These are phyloP conservation scores for Amiota communis DNA, from an alignment of 2,888 invertebrate genomes.

Conservation along the genomic window DNA sequence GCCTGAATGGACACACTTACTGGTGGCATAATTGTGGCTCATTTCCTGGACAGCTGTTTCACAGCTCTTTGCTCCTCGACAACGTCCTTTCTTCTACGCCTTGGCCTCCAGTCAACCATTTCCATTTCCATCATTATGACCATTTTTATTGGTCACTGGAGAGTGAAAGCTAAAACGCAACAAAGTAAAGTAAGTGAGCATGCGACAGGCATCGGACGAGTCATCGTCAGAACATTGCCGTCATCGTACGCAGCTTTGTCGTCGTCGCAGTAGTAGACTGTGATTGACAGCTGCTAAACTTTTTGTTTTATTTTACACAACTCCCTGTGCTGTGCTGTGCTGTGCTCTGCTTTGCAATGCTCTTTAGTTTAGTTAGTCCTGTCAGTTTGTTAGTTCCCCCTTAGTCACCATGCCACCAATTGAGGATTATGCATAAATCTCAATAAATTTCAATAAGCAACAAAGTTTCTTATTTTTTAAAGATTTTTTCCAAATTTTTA, in stretches of 20 bases:
- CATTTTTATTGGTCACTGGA: constrained; percentile 62
- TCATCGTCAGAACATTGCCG: not conserved
- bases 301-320: constrained; percentile 32
- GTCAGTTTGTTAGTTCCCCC: not conserved
- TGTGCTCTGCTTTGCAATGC: constrained; percentile 21
- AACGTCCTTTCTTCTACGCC: constrained; percentile 49
- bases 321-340: no score
- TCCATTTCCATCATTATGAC: constrained; percentile 30
- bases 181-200: not conserved
- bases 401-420: not conserved
- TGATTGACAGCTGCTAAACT: constrained; percentile 64
- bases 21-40: constrained; percentile 69
- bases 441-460: constrained; percentile 64
- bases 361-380: not conserved
- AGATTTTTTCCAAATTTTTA: not conserved
- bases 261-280: constrained; percentile 34
- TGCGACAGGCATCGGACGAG: not conserved
- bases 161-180: constrained; percentile 37
- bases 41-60: constrained; percentile 66
- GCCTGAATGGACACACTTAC: constrained; percentile 47
- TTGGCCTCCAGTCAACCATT: not conserved
- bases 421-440: constrained; percentile 64
- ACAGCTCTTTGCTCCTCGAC: constrained; percentile 27
- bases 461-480: constrained; percentile 39
- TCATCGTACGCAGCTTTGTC: not conserved